Conservation (phyloP, 1,140 invertebrate genomes). For the Drosophila quadrilineata region DNA sequence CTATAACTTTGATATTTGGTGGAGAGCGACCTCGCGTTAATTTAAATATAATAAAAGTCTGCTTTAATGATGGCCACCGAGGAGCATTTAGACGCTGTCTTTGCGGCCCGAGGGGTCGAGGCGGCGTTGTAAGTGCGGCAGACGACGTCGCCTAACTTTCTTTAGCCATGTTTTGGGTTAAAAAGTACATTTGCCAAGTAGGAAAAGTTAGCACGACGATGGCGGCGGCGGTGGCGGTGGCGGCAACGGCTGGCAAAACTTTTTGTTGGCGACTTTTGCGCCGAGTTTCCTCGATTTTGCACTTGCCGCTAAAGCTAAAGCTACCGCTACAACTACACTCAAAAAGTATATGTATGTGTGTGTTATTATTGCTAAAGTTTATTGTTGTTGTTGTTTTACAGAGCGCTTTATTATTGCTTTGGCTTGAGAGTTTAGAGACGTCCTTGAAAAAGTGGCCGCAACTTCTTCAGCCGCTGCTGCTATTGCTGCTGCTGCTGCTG, state of each 20-base stretch:
- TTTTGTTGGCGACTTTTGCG: constrained; percentile 56
- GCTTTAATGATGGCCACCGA: no score
- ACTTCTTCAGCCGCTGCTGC: constrained; percentile 35
- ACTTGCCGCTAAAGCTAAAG: constrained; percentile 6
- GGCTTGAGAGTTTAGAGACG: constrained; percentile 64
- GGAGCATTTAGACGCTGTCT: no score
- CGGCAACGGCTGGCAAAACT: constrained; percentile 56
- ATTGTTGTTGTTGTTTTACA: constrained; percentile 16
- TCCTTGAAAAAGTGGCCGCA: constrained; percentile 75
- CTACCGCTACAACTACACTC: no score
- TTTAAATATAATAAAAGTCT: constrained; percentile 65
- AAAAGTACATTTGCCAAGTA: constrained; percentile 39
- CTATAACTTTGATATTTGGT: constrained; percentile 19
- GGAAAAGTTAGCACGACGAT: constrained; percentile 32
- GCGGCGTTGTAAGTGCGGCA: background rate
- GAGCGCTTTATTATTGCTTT: constrained; percentile 38
- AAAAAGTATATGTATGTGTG: constrained; percentile 13
- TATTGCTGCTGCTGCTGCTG: background rate
- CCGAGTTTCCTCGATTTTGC: constrained; percentile 50
- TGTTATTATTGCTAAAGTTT: background rate
- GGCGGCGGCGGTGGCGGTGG: constrained; percentile 13
- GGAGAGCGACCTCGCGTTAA: constrained; percentile 53
- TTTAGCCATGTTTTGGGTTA: constrained; percentile 45
- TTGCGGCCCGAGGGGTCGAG: no score
- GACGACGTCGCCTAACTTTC: constrained; percentile 40